Evolutionary conservation across 2,888 invertebrate genomes (phyloP), one percentile per base, ranked within the genome.

Genomic region (Ceratothoa steindachneri): DNA sequence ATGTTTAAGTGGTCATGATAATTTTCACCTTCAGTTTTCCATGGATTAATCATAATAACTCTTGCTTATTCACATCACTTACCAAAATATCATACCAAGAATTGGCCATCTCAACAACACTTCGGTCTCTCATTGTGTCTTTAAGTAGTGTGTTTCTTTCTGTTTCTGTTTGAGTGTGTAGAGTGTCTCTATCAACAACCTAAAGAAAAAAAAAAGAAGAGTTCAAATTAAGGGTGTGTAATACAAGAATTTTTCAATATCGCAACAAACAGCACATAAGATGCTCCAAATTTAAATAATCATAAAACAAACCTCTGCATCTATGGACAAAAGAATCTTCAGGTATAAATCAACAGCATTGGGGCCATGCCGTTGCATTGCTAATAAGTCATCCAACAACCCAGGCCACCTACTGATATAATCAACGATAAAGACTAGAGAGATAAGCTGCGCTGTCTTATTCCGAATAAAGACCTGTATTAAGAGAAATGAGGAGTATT

Each of bases 41-140:
- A n/a, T n/a, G n/a, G n/a, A n/a, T n/a, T n/a, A n/a, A n/a, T n/a
- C n/a, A n/a, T n/a, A n/a, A n/a, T n/a, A n/a, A n/a, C n/a, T n/a
- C n/a, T n/a, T n/a, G n/a, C n/a, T n/a, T n/a, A n/a, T n/a, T n/a
- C n/a, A n/a, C 15, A 41, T 15, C n/a, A 81, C 85, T 83, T 82
- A 87, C 87, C 83, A 87, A 81, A 77, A 88, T 87, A 41, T 85
- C 84, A 74, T 84, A 85, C 88, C 88, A 88, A 22, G 87, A 86
- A 75, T 87, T 85, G 1, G 87, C 87, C 64, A 88, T 81, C 77
- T 85, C 84, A 27, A 82, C 78, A n/a, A 88, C 85, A 82, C 85
- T 85, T 28, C 85, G 83, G 73, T 87, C 87, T 74, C 88, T 83
- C 86, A 88, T 87, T 2, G 84, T 83, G 81, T 88, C 87, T 81